Base-by-base conservation (phyloP, 2,797 vertebrate species). In the Melanotaenia maccullochi region DNA sequence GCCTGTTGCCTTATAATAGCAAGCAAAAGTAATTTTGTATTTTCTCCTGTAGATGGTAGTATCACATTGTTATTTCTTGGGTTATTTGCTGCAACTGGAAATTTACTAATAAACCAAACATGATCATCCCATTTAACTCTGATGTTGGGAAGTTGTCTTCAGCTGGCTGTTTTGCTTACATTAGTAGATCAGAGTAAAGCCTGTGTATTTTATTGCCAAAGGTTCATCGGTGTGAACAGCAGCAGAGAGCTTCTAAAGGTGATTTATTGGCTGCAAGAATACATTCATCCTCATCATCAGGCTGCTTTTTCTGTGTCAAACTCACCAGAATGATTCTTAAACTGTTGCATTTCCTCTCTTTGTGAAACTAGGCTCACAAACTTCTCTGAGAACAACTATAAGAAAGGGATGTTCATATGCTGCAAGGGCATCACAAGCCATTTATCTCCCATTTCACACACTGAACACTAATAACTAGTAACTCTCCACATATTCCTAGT, bases 41-140 rank as follows among this genome's bases (percentile, higher is more conserved):
- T 40, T 11, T 8, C 4, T 20, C 87, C 88, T 70, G 71, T 57
- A 84, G 88, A 60, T 84, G 89, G 81, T 28, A 65, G 70, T 25
- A 64, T 83, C 64, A 60, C 42, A 58, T 40, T 30, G 32, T 14
- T 54, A 3, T 60, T 35, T 57, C 33, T 54, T 18, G 38, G 1
- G 20, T 22, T n/a, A 25, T 30, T 8, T 30, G 0, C 16, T 14
- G 3, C 38, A 18, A 2, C 28, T 6, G 47, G 16, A 51, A 35
- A 16, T 32, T 28, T 18, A 22, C 30, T 16, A 60, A 47, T 20
- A 49, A 65, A 3, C 9, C 22, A 14, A 22, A 16, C 60, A 32
- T 1, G 2, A 9, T 36, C 9, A 55, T 38, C 13, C 4, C 12
- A 38, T 55, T 49, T 62, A 7, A 65, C 69, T 51, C 47, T 22